Evolutionary conservation across 1,140 invertebrate genomes (phyloP).

Genomic region (Parapsyche elsis): DNA sequence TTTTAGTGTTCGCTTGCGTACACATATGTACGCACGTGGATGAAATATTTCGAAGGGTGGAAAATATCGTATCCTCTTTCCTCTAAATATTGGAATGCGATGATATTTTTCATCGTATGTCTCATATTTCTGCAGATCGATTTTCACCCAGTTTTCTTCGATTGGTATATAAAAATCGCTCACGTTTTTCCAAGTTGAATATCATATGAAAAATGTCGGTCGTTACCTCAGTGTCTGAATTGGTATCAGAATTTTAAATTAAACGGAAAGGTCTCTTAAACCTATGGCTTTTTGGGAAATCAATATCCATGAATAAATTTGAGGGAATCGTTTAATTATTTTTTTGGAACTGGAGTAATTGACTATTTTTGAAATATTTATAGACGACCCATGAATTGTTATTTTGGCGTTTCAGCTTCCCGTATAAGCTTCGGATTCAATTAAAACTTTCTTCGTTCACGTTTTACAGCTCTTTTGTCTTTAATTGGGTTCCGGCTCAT

Average conservation of each 20-base stretch:
- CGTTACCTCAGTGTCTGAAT: no score
- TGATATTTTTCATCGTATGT: slow-evolving; percentile 8
- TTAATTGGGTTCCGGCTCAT: not conserved
- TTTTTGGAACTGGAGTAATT: no score
- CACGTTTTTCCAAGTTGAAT: no score
- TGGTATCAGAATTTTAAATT: no score
- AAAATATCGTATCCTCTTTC: slow-evolving; percentile 1
- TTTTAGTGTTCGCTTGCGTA: not conserved
- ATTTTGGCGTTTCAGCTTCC: slow-evolving; percentile 24
- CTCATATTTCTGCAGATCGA: not conserved
- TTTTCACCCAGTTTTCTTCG: slow-evolving; percentile 1
- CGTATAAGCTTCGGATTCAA: slow-evolving; percentile 25
- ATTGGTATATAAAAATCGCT: not conserved
- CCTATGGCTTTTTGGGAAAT: no score
- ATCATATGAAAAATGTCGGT: not conserved
- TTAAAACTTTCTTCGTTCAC: slow-evolving; percentile 16
- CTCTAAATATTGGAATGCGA: not conserved
- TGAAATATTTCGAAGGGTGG: not conserved
- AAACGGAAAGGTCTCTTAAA: no score
- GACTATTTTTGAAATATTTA: not conserved
- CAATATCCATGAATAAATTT: no score
- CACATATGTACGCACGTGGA: not conserved
- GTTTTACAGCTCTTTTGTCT: not conserved
- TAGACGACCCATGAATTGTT: not conserved
- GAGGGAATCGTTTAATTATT: no score